Conservation (phyloP, 2,888 invertebrate genomes). For the Andrena haemorrhoa region DNA sequence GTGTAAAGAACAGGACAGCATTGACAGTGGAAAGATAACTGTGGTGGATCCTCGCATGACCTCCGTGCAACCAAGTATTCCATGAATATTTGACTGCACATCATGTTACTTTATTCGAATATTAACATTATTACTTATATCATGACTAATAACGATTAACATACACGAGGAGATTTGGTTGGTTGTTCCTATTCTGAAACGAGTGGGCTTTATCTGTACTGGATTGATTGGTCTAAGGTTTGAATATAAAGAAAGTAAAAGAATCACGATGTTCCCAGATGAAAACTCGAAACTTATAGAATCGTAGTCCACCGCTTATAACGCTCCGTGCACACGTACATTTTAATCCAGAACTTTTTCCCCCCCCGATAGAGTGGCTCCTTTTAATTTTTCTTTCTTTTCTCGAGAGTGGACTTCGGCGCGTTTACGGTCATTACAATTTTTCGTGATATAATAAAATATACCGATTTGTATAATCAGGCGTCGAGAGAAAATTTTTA, state of each 20-base stretch:
- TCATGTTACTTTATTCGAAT: slow-evolving; percentile 84
- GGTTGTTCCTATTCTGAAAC: slow-evolving; percentile 82
- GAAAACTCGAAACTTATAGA: slow-evolving; percentile 58
- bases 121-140: slow-evolving; percentile 84
- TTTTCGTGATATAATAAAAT: slow-evolving; percentile 67
- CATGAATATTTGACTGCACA: slow-evolving; percentile 83
- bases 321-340: slow-evolving; percentile 62
- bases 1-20: slow-evolving; percentile 78
- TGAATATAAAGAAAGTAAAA: slow-evolving; percentile 57
- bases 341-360: slow-evolving; percentile 64
- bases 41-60: slow-evolving; percentile 83
- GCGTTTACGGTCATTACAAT: slow-evolving; percentile 69
- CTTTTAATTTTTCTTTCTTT: slow-evolving; percentile 65
- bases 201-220: slow-evolving; percentile 73
- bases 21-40: slow-evolving; percentile 76
- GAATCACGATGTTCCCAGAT: slow-evolving; percentile 72
- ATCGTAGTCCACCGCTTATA: slow-evolving; percentile 63
- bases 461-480: slow-evolving; percentile 63
- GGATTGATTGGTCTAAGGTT: slow-evolving; percentile 69
- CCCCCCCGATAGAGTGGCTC: slow-evolving; percentile 60
- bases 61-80: slow-evolving; percentile 82
- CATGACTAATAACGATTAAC: slow-evolving; percentile 83
- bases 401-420: slow-evolving; percentile 71
- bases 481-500: slow-evolving; percentile 67
- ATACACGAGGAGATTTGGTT: slow-evolving; percentile 81